Evolutionary conservation across 2,888 invertebrate genomes (phyloP).

Genomic region (Ethmia dodecea): DNA sequence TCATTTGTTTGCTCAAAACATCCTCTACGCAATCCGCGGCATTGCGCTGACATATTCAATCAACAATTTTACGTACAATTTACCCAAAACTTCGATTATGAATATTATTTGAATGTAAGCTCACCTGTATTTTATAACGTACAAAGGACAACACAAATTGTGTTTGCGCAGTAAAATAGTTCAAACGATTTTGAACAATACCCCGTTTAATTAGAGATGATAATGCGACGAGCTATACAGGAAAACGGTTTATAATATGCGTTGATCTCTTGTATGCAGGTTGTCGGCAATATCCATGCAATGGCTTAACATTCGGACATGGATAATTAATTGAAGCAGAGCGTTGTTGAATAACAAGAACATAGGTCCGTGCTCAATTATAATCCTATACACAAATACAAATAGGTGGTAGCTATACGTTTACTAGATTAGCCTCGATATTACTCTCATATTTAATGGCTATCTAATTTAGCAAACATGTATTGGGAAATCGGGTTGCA

Average conservation of each 20-base stretch:
- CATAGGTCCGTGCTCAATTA: slow-evolving; percentile 15
- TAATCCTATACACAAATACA: slow-evolving; percentile 3
- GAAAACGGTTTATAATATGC: no score
- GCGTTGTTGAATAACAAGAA: slow-evolving; percentile 32
- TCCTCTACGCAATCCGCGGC: slow-evolving; percentile 33
- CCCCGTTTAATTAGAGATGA: no score
- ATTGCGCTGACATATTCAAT: slow-evolving; percentile 48
- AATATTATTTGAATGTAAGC: slow-evolving; percentile 22
- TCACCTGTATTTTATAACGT: slow-evolving; percentile 7
- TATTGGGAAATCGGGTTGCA: neutral
- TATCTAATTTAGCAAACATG: slow-evolving; percentile 1
- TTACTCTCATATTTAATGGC: slow-evolving; percentile 1
- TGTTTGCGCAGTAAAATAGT: no score
- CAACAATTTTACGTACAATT: slow-evolving; percentile 50
- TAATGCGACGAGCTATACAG: no score
- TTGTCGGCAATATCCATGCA: no score
- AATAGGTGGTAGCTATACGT: neutral
- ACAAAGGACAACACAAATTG: neutral
- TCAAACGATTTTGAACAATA: no score
- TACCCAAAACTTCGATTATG: slow-evolving; percentile 31
- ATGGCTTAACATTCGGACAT: neutral
- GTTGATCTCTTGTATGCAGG: no score
- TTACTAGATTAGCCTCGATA: slow-evolving; percentile 1
- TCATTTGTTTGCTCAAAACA: slow-evolving; percentile 47
- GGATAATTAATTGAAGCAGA: slow-evolving; percentile 45